Evolutionary conservation across 1,140 invertebrate genomes (phyloP), one percentile per base, ranked within the genome.

Genomic region (Ganaspis sp.): DNA sequence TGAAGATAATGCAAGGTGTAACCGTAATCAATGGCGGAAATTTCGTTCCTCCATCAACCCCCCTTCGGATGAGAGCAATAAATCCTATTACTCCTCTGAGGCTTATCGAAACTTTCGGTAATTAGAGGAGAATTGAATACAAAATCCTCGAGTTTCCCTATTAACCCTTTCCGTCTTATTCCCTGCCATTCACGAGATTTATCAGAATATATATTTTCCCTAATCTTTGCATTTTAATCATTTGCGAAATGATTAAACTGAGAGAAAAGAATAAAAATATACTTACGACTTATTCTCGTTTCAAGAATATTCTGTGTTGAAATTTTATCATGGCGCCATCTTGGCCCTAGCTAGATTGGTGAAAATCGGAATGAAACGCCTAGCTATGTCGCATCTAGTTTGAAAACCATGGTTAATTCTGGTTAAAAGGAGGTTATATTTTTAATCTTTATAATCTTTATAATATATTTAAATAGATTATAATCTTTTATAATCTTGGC

Each of bases 1-100:
- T 74, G 64, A 82, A 82, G 80, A 82, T 82, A 82, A 82, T 78
- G 76, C 81, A 76, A 75, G 78, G 78, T 78, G 77, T 78, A 77
- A 80, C 81, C 81, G 78, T 76, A 79, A 82, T 82, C 81, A 79
- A 82, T 79, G 78, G 79, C 77, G 81, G 81, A 82, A 82, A 82
- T 79, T 82, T 82, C 75, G 81, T 79, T 79, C 77, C 72, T 40
- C 74, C 73, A 53, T 77, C 75, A 53, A 42, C 40, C 69, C 73
- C 42, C 74, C 73, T 49, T 75, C 11, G 15, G 58, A 64, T 64
- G 58, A 64, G 58, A 64, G 58, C 58, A 64, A 64, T 64, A 64
- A 64, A 64, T 64, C 58, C 58, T 64, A 34, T 64, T 64, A 64
- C 58, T 64, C 58, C 58, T 64, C 58, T n/a, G 58, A 64, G 58